Percentiles rank a stretch among this genome's conserved stretches.
Conservation (phyloP, 2,888 invertebrate species). For the Meiosimyza decipiens region DNA sequence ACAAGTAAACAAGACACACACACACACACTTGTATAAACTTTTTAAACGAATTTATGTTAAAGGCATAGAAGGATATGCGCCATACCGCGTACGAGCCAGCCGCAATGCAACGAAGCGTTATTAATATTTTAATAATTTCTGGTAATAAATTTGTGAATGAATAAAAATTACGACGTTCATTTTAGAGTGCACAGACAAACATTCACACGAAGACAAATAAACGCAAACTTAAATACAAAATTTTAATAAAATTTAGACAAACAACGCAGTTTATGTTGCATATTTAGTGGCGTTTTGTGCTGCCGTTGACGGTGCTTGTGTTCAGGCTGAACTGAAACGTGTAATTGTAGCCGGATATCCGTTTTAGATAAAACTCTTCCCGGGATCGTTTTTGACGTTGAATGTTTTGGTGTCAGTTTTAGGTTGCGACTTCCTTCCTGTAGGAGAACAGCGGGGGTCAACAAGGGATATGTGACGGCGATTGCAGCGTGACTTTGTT, state of each 20-base stretch:
- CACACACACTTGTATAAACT: background rate
- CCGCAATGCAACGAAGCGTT: constrained; percentile 47
- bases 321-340: background rate
- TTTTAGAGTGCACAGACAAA: constrained; percentile 25
- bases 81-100: constrained; percentile 8
- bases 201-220: background rate
- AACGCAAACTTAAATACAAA: constrained; percentile 13
- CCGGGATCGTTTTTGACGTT: background rate
- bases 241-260: constrained; percentile 6
- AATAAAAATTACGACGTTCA: constrained; percentile 28
- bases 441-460: background rate
- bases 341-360: constrained; percentile 29
- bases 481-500: background rate
- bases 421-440: background rate
- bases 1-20: background rate
- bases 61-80: background rate
- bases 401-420: background rate
- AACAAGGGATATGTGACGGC: background rate
- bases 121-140: constrained; percentile 54
- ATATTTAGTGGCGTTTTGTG: constrained; percentile 15
- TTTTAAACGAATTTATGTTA: too few species aligned
- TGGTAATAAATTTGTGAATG: constrained; percentile 50
- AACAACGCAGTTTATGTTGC: constrained; percentile 5
- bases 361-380: constrained; percentile 18
- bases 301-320: background rate